Base-by-base conservation (phyloP, 2,113 vertebrate species). In the Pelecanus crispus region DNA sequence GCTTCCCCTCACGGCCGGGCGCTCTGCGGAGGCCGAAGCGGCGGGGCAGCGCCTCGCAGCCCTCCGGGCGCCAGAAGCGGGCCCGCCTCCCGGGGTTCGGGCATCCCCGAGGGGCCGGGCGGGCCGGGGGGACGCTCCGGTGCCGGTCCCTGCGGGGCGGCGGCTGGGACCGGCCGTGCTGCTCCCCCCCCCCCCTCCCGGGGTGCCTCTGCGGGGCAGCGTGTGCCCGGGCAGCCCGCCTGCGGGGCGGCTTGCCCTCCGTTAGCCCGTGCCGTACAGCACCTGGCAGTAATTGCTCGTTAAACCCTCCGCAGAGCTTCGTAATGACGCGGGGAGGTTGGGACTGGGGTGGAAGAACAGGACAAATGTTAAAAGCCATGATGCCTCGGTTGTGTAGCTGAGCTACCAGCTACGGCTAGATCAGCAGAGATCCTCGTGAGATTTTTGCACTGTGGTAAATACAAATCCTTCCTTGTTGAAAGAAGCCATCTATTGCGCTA, bases 401-500 rank as follows among this genome's bases (percentile, higher is more conserved):
- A 18, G 3, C 11, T 3, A 1, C 21, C 26, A 4, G 4, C 22
- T 3, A 3, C 4, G n/a, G 36, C 44, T 5, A 4, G 36, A 0
- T 34, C 13, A 9, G 5, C 1, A 1, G 0, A 9, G 40, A 2
- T 21, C 20, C 19, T 29, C 28, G 0, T 4, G 44, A 6, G 49
- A 2, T 3, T 15, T 15, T 2, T 13, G 66, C 31, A 0, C 55
- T 19, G 44, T 9, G 6, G n/a, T 6, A 12, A 29, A 8, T 2
- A 4, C 1, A 6, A 24, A 0, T 2, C 31, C 24, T 12, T 11
- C 15, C 34, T 3, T 2, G 18, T 4, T 21, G 4, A 5, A 7
- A 2, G 1, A 2, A 8, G 6, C 12, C 34, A 0, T 7, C 34
- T 8, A n/a, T n/a, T n/a, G n/a, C n/a, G n/a, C n/a, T n/a, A n/a